These are phyloP conservation scores for Mionectes olivaceus DNA, from an alignment of 2,797 vertebrate species.

Conservation along the genomic window DNA sequence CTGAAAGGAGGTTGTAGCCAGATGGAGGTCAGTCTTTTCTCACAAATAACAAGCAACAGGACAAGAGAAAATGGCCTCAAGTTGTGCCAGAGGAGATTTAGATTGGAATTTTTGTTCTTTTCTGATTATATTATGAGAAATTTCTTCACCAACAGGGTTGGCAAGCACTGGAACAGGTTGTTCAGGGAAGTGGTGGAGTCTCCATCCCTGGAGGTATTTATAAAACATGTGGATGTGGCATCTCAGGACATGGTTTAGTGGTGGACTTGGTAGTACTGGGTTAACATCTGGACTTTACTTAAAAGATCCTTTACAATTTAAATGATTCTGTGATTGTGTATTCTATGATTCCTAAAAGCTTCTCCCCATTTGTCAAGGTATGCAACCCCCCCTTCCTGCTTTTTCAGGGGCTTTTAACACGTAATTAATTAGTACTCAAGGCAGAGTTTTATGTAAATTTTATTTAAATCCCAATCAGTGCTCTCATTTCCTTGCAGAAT, in stretches of 20 bases:
- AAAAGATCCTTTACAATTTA: not conserved
- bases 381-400: not conserved
- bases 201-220: not conserved
- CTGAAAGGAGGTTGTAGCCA: not conserved
- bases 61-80: not conserved
- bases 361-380: not conserved
- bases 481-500: slow-evolving; percentile 69
- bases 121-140: not conserved
- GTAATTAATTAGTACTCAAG: slow-evolving; percentile 75
- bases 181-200: not conserved
- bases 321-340: not conserved
- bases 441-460: slow-evolving; percentile 75
- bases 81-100: not conserved
- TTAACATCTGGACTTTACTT: not conserved
- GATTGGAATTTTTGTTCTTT: not conserved
- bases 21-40: not conserved
- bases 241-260: not conserved
- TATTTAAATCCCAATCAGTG: slow-evolving; percentile 78
- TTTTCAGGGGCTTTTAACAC: slow-evolving; percentile 46
- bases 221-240: not conserved
- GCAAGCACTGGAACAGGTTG: not conserved
- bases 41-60: not conserved
- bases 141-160: not conserved
- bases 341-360: not conserved
- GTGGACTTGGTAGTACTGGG: not conserved